Conservation (phyloP, 2,888 invertebrate species). For the Pimpla rufipes region DNA sequence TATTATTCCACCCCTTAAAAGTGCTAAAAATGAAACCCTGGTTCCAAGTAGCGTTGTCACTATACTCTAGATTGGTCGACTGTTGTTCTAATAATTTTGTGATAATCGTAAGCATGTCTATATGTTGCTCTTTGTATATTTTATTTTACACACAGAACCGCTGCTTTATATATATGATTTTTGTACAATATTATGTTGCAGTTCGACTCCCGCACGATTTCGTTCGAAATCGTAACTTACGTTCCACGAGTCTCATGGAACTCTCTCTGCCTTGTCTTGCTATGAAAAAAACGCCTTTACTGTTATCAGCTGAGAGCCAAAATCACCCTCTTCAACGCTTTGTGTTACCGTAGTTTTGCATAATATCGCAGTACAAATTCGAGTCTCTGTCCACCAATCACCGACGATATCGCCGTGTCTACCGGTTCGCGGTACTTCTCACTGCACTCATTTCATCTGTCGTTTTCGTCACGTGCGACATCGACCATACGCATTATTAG, state of each 20-base stretch:
- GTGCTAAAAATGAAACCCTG: constrained; percentile 30
- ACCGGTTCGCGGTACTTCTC: not conserved
- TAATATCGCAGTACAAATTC: constrained; percentile 1
- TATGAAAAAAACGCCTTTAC: constrained; percentile 24
- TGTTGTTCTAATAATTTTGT: constrained; percentile 64
- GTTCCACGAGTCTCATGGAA: constrained; percentile 51
- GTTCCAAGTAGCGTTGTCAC: constrained; percentile 70
- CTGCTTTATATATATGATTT: constrained; percentile 52
- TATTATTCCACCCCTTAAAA: constrained; percentile 3
- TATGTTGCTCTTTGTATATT: constrained; percentile 48
- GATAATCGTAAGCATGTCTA: constrained; percentile 63
- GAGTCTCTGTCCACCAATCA: not conserved
- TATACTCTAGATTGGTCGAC: constrained; percentile 67
- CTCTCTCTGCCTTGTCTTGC: constrained; percentile 9
- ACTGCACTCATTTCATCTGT: constrained; percentile 19
- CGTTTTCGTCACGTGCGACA: not conserved
- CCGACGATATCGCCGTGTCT: constrained; percentile 7
- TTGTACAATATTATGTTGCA: constrained; percentile 34
- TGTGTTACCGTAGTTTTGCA: constrained; percentile 7
- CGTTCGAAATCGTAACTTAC: constrained; percentile 41
- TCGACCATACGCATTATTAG: not conserved
- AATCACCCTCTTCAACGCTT: not conserved
- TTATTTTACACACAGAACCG: constrained; percentile 53
- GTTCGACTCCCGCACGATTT: constrained; percentile 37
- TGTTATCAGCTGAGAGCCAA: not conserved